phyloP scores from a whole-genome alignment of 2,113 vertebrate species.

The Cromileptes altivelis region DNA sequence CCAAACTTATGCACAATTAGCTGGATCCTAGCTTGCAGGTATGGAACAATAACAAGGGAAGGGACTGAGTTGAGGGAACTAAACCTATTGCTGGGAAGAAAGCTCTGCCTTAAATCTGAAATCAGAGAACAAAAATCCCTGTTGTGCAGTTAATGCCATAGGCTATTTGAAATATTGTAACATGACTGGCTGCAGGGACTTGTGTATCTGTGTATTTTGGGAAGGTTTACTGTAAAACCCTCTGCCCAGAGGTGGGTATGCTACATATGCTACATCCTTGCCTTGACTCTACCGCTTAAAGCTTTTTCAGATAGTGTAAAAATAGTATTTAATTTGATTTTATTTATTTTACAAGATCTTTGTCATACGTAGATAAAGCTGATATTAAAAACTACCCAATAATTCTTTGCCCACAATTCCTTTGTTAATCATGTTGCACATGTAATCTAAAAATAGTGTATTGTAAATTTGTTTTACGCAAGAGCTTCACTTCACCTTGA shows the following conservation, averaged over 20 bases:
- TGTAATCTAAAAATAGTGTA: slow-evolving; percentile 9
- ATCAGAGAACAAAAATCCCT: neutral
- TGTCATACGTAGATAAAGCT: neutral
- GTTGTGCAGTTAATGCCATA: neutral
- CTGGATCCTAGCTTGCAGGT: neutral
- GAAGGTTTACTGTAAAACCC: neutral
- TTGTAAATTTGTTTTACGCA: neutral
- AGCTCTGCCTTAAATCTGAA: neutral
- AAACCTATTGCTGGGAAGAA: neutral
- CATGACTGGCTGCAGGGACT: neutral
- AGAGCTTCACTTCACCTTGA: neutral
- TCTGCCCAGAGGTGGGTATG: neutral
- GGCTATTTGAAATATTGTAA: no score
- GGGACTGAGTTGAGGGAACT: neutral
- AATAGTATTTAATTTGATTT: neutral
- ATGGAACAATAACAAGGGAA: neutral
- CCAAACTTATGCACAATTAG: neutral
- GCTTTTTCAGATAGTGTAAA: neutral
- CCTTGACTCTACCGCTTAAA: neutral
- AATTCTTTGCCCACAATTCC: neutral
- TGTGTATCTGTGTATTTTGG: neutral
- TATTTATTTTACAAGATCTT: neutral
- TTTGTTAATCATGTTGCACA: slow-evolving; percentile 5
- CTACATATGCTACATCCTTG: neutral
- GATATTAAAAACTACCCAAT: neutral